phyloP scores from a whole-genome alignment of 2,113 vertebrate genomes.

The Phalacrocorax aristotelis region DNA sequence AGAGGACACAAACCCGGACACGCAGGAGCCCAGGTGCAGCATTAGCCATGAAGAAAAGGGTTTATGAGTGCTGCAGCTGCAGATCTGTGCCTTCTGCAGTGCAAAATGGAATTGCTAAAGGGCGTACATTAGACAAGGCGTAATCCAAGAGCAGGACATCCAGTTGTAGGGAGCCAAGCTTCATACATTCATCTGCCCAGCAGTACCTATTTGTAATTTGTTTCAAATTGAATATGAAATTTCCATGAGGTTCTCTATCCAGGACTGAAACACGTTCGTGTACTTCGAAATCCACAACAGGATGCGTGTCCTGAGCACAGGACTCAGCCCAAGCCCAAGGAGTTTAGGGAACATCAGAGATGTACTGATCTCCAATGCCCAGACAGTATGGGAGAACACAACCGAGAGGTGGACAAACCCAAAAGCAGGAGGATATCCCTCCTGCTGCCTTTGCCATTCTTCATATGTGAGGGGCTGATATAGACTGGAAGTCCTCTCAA shows the following conservation, averaged over 20 bases:
- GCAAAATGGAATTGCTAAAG: background rate
- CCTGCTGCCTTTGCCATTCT: background rate
- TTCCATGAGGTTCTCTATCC: background rate
- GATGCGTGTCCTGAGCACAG: background rate
- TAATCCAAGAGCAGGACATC: background rate
- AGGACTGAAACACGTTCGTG: rapidly evolving
- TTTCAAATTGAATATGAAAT: background rate
- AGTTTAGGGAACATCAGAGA: background rate
- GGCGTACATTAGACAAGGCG: background rate
- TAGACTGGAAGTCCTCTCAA: background rate
- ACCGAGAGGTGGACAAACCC: background rate
- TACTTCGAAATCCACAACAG: background rate
- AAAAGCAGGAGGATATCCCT: background rate
- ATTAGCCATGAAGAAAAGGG: background rate
- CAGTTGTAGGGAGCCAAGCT: background rate
- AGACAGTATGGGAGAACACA: background rate
- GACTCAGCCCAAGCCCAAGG: background rate
- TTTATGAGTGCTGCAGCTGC: background rate
- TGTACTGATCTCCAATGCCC: background rate
- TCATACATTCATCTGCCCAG: background rate
- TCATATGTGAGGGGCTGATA: background rate
- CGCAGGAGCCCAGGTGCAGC: background rate
- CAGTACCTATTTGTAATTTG: background rate
- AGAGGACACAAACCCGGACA: background rate
- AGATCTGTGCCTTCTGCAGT: background rate